Evolutionary conservation across 2,797 vertebrate genomes (phyloP), one percentile per base, ranked within the genome.

Genomic region (Jordanella pulchra): DNA sequence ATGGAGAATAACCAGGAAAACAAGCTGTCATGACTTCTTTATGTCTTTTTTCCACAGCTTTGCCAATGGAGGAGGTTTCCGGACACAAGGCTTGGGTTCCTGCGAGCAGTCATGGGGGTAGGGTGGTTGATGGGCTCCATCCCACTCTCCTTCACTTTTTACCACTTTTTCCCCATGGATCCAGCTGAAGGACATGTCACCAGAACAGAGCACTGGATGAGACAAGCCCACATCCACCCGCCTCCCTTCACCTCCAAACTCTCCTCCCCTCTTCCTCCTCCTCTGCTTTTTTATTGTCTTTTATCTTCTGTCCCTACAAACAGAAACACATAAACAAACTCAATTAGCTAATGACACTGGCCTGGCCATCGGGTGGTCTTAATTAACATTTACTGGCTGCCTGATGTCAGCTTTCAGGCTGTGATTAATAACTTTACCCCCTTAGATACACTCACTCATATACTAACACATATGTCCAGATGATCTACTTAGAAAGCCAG

Each of bases 281-380:
- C 69, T 48, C 73, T 18, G 44, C 64, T 15, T 65, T 27, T 82
- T 73, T 54, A 44, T 44, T 63, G 60, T 27, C 23, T 77, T 87
- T 85, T 85, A 81, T 54, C 66, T 76, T 87, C 78, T 75, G 79
- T 89, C 88, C 77, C 87, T 60, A 71, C 87, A 89, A 89, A 93
- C 90, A 91, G 88, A 92, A 93, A 92, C 89, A 90, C 90, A 93
- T 93, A 93, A 93, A 93, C 93, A 93, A 94, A 93, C 92, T 92
- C 91, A 94, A 94, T 95, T 95, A 94, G 92, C 91, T 94, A 94
- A 94, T 93, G 93, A 93, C 91, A 92, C 82, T 88, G 87, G 89
- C 85, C 89, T 61, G 87, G 87, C 90, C 91, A 90, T 92, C 91
- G 91, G 92, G 91, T 91, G 89, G 91, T 89, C 92, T 92, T 93